Evolutionary conservation across 2,797 vertebrate genomes (phyloP).

Genomic region (Vipera latastei): DNA sequence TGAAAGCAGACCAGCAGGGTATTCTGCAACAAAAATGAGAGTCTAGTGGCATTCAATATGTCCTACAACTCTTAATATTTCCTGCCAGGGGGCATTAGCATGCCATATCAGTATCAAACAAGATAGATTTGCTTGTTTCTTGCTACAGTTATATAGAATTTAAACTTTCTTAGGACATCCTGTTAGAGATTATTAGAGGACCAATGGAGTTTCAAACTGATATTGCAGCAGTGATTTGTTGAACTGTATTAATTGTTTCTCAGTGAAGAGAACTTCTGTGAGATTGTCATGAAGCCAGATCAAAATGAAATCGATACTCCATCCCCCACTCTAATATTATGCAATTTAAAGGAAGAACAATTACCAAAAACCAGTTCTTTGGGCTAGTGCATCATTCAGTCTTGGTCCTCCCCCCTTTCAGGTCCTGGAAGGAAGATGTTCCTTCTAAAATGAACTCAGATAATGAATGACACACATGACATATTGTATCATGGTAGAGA

Average conservation of each 20-base stretch:
- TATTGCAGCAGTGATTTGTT: background rate
- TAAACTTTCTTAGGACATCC: background rate
- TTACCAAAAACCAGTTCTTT: background rate
- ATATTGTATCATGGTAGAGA: background rate
- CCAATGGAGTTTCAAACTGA: background rate
- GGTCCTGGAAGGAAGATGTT: background rate
- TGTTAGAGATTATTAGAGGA: background rate
- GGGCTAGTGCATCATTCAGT: background rate
- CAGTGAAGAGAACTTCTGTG: background rate
- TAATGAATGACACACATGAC: background rate
- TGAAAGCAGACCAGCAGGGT: background rate
- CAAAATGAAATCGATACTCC: background rate
- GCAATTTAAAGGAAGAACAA: background rate
- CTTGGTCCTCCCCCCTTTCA: background rate
- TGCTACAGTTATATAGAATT: background rate
- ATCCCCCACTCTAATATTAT: background rate
- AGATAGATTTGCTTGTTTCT: background rate
- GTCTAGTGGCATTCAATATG: background rate
- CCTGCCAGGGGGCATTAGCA: background rate
- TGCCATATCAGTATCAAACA: too few species aligned
- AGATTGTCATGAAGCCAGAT: background rate
- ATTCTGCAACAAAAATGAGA: background rate
- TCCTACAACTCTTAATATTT: background rate
- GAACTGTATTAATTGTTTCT: background rate
- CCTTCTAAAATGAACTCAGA: background rate